These are phyloP conservation scores for Rhynchomys soricoides DNA, from an alignment of 2,113 vertebrate genomes.

Conservation along the genomic window DNA sequence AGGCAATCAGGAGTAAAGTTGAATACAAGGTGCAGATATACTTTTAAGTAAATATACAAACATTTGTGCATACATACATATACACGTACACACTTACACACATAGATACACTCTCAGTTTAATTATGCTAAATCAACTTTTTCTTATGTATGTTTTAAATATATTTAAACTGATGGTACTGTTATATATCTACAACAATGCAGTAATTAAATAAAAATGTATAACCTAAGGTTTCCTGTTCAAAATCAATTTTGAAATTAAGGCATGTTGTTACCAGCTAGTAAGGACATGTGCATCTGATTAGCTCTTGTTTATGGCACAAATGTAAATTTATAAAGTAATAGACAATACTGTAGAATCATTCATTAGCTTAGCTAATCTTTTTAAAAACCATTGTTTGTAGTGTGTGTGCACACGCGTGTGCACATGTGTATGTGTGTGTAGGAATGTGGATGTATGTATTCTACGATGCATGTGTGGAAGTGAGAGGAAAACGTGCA, in stretches of 20 bases:
- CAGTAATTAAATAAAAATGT: conserved; percentile 39
- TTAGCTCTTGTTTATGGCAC: not conserved
- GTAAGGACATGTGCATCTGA: conserved; percentile 39
- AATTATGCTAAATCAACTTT: not conserved
- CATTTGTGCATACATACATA: not conserved
- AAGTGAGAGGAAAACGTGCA: not conserved
- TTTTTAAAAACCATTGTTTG: not conserved
- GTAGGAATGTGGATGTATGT: not conserved
- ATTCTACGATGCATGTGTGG: not conserved
- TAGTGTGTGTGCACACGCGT: too few relatives aligned
- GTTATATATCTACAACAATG: not conserved
- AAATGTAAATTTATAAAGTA: conserved; percentile 11
- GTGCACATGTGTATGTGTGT: not conserved
- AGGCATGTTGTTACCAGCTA: not conserved
- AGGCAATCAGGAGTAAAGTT: not conserved
- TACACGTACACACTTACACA: not conserved
- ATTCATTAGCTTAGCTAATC: conserved; percentile 4
- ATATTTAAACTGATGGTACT: conserved; percentile 12
- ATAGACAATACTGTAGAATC: not conserved
- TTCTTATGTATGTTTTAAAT: not conserved
- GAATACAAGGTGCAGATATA: not conserved
- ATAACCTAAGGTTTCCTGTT: conserved; percentile 27
- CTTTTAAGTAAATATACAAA: not conserved
- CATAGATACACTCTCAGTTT: not conserved
- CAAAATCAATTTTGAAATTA: conserved; percentile 48